Base-by-base conservation (phyloP, 2,797 vertebrate species). In the Distichodus sexfasciatus region DNA sequence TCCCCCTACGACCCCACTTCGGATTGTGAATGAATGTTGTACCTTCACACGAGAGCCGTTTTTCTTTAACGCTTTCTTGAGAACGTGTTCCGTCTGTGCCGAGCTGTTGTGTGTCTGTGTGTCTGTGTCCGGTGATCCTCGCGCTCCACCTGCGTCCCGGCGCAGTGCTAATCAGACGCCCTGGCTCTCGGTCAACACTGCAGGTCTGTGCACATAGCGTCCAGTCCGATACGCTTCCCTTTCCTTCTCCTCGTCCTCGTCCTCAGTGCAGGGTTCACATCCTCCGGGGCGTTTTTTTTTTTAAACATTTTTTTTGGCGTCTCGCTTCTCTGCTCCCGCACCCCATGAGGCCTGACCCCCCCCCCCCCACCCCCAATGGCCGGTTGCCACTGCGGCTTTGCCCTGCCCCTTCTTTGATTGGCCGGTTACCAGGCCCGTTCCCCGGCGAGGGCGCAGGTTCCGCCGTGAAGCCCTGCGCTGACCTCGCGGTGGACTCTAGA, bases 71-170 rank as follows among this genome's bases (percentile, higher is more conserved):
- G n/a, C n/a, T n/a, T n/a, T n/a, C n/a, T n/a, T n/a, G n/a, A n/a
- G n/a, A n/a, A n/a, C n/a, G n/a, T n/a, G n/a, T n/a, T n/a, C n/a
- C n/a, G n/a, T n/a, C n/a, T n/a, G n/a, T n/a, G n/a, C n/a, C n/a
- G n/a, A n/a, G n/a, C n/a, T n/a, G n/a, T n/a, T n/a, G n/a, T n/a
- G n/a, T n/a, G n/a, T n/a, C n/a, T n/a, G n/a, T n/a, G n/a, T n/a
- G n/a, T n/a, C n/a, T n/a, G n/a, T 6, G 4, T 4, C 46, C 10
- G 3, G 19, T 19, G 21, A 6, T 8, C 3, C 43, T 8, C 24
- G 14, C 6, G 2, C 1, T 53, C 50, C 50, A 53, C 21, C 70
- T 70, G 70, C 58, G 79, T 80, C 71, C 64, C 82, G 81, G 76
- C 80, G 69, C 17, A 6, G 54, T 46, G 23, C 55, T 31, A 24